Evolutionary conservation across 2,113 vertebrate genomes (phyloP), one percentile per base, ranked within the genome.

Genomic region (Lipotes vexillifer): DNA sequence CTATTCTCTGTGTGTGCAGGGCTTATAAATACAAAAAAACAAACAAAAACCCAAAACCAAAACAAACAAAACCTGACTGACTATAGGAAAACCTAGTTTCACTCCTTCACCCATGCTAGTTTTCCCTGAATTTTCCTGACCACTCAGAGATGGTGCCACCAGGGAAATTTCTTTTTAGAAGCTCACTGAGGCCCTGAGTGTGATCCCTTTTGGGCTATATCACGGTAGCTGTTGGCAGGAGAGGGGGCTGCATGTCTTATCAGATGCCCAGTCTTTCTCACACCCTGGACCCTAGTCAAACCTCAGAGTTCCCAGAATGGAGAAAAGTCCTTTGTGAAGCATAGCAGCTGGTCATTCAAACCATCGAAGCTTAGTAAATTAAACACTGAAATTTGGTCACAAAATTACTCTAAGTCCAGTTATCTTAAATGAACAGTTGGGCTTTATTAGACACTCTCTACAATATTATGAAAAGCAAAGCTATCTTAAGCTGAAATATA

Each of bases 241-340:
- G 25, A 66, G 7, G 33, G 5, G 4, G 23, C 27, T 0, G 0
- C 13, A 14, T 20, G 36, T 15, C 14, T 29, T 23, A 2, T 1
- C 59, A n/a, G 31, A 65, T 63, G 18, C 11, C 41, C 2, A 0
- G 2, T 17, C 33, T 85, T 31, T n/a, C 44, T 69, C 49, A n/a
- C 14, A 38, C 33, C 33, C 49, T 10, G 18, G 77, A 11, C 23
- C 31, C 25, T 23, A 2, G 9, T 61, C 63, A 78, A 36, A 25
- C 5, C 25, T 46, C 69, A 77, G 82, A 55, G 55, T 72, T n/a
- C 9, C 66, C 93, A 27, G n/a, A 59, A 38, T 15, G 21, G 61
- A 93, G 29, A 74, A 61, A 36, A 59, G 41, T 71, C 41, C 17
- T 36, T 2, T 57, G 74, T 63, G 41, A 29, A 65, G 2, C 11